Evolutionary conservation across 35 echinoderm and acorn worm species (phyloP).

Genomic region (Lytechinus pictus): DNA sequence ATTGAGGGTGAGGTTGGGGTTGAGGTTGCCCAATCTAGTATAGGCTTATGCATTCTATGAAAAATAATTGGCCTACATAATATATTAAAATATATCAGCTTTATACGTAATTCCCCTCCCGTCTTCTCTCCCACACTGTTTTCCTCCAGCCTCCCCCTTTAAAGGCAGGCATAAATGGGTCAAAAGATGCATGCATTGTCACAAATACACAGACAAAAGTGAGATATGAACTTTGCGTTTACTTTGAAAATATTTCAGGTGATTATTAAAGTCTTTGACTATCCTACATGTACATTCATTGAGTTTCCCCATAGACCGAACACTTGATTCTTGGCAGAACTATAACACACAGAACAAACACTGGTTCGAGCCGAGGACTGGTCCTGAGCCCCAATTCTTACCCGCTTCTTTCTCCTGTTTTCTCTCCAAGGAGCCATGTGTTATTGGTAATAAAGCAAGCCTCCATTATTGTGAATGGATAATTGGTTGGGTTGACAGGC

Average conservation of each 20-base stretch:
- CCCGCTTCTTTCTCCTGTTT: background rate
- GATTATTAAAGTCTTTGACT: background rate
- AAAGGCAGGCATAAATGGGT: no score
- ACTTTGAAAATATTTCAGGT: background rate
- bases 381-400: background rate
- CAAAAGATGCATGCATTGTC: no score
- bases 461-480: conserved; percentile 20
- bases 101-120: no score
- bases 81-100: no score
- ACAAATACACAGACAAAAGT: no score
- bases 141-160: no score
- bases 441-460: conserved; percentile 32
- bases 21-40: background rate
- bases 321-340: background rate
- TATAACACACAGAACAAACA: background rate
- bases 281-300: background rate
- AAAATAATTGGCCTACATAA: no score
- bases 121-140: no score
- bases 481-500: conserved; percentile 28
- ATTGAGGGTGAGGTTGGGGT: no score
- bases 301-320: background rate
- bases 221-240: no score
- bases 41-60: background rate
- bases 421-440: background rate
- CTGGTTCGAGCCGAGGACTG: background rate